Base-by-base conservation (phyloP, 2,113 vertebrate species). In the Oreochromis niloticus region DNA sequence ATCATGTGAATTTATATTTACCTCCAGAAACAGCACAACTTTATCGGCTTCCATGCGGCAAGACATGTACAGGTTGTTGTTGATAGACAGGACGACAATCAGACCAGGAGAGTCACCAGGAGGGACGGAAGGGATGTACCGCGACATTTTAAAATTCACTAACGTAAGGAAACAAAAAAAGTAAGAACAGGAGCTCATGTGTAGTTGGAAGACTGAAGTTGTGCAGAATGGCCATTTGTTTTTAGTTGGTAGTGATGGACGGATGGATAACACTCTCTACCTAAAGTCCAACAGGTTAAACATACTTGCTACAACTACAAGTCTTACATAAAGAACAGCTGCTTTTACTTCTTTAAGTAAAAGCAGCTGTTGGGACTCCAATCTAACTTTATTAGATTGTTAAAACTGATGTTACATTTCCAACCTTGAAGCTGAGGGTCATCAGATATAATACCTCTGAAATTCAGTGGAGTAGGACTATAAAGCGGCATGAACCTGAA, bases 21-120 rank as follows among this genome's bases (percentile, higher is more conserved):
- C 96, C 94, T 96, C 92, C 80, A 96, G 32, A 2, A 14, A 7
- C 14, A 96, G 81, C 16, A 27, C 22, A 1, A 92, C 90, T 3
- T 2, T 57, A 2, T 30, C 48, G 1, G 30, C 43, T 1, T 22
- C 3, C 39, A 41, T 41, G 0, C 9, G 48, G 87, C 94, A 96
- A 61, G 92, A 92, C 1, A 96, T 80, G 85, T 94, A 87, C 10
- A 91, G 5, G 61, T 91, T 82, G 24, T 83, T 59, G 3, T 19
- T 57, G 16, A 96, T 87, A 1, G 89, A 90, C 63, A 96, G 63
- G 19, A 86, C 46, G 1, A 96, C 92, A 2, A 83, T 57, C 68
- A 52, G 59, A 7, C 17, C 46, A 1, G 61, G 61, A 66, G 32
- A 66, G 61, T 9, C 9, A 1, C 1, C 13, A 6, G 1, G 1